Evolutionary conservation across 2,888 invertebrate genomes (phyloP).

Genomic region (Leptogaster cylindrica): DNA sequence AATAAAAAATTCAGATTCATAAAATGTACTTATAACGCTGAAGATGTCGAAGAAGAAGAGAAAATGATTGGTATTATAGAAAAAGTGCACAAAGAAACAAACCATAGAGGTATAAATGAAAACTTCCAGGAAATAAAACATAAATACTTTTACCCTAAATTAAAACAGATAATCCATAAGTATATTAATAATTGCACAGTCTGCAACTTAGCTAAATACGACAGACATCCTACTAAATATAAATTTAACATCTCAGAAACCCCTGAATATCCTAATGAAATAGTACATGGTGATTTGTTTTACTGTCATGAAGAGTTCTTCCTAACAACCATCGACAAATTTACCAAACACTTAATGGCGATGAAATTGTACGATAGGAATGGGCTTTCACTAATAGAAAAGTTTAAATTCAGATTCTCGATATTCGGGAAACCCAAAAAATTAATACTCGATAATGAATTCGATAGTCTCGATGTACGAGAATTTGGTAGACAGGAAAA

Average conservation of each 20-base stretch:
- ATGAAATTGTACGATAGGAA: conserved; percentile 39
- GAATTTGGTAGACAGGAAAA: conserved; percentile 35
- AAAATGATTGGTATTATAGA: not conserved
- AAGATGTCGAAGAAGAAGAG: not conserved
- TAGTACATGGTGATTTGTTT: conserved; percentile 25
- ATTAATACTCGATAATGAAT: conserved; percentile 42
- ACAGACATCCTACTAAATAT: conserved; percentile 4
- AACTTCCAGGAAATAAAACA: no score
- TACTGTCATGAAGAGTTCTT: conserved; percentile 12
- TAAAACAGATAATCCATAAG: no score
- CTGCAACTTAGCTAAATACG: not conserved
- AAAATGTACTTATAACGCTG: not conserved
- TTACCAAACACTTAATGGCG: conserved; percentile 41
- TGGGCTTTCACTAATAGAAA: conserved; percentile 31
- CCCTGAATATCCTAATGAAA: conserved; percentile 1
- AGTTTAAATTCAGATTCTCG: conserved; percentile 29
- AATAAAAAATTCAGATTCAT: not conserved
- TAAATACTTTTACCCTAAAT: no score
- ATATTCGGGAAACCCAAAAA: conserved; percentile 41
- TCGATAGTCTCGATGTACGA: conserved; percentile 40
- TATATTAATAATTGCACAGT: not conserved
- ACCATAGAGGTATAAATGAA: not conserved
- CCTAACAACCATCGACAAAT: conserved; percentile 42
- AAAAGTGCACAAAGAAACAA: conserved; percentile 1
- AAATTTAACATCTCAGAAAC: conserved; percentile 30